Percentiles rank a stretch among this genome's conserved stretches.
phyloP scores from a whole-genome alignment of 92 coral and sea anemone species.

The Zoanthus solanderi region DNA sequence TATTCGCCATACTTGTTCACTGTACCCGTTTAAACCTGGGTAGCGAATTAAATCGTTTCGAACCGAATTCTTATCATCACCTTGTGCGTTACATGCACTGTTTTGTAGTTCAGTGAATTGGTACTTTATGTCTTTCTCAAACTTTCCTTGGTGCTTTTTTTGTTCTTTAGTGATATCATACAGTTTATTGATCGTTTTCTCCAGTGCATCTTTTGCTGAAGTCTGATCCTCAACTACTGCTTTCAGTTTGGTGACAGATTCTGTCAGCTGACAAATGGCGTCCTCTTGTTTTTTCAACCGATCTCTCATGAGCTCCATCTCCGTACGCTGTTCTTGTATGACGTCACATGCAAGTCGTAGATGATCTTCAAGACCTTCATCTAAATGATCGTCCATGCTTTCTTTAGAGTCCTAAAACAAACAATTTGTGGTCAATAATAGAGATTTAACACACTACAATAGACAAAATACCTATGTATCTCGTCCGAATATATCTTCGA shows the following conservation, averaged over 20 bases:
- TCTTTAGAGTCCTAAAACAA: slow-evolving; percentile 69
- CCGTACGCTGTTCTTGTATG: slow-evolving; percentile 82
- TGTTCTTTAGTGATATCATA: slow-evolving; percentile 84
- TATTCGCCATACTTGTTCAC: slow-evolving; percentile 92
- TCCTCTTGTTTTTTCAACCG: slow-evolving; percentile 78
- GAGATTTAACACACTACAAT: no score
- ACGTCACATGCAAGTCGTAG: slow-evolving; percentile 81
- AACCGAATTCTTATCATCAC: slow-evolving; percentile 45
- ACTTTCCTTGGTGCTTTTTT: slow-evolving; percentile 72
- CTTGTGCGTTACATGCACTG: slow-evolving; percentile 11
- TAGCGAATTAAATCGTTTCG: slow-evolving; percentile 55
- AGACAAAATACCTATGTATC: no score
- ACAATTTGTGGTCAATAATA: not conserved
- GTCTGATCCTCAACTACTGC: slow-evolving; percentile 77
- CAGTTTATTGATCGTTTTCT: slow-evolving; percentile 73
- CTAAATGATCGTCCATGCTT: slow-evolving; percentile 80
- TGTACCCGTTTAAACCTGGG: slow-evolving; percentile 84
- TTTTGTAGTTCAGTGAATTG: slow-evolving; percentile 68
- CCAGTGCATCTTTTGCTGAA: slow-evolving; percentile 71
- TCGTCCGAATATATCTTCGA: no score
- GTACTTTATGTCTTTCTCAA: slow-evolving; percentile 64
- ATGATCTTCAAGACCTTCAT: slow-evolving; percentile 73
- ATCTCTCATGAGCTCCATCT: slow-evolving; percentile 83
- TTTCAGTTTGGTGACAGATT: slow-evolving; percentile 75
- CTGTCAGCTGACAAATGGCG: slow-evolving; percentile 74